These are phyloP conservation scores for Rallus limicola DNA, from an alignment of 2,113 vertebrate genomes.

Conservation along the genomic window DNA sequence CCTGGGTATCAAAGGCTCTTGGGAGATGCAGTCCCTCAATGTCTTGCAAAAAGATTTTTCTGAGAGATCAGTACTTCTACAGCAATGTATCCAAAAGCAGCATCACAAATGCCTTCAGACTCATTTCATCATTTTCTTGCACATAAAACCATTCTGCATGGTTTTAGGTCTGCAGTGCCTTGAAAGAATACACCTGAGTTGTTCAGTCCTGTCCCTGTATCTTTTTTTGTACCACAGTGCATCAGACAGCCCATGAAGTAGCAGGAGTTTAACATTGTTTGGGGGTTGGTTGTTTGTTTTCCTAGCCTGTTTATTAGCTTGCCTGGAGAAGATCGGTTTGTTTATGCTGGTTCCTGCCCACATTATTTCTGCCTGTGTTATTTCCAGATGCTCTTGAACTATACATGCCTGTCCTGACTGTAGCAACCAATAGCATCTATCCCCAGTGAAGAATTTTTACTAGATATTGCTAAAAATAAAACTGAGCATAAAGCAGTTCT, in stretches of 20 bases:
- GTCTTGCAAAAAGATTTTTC: background rate
- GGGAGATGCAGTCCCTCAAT: background rate
- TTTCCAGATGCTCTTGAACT: background rate
- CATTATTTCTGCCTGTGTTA: background rate
- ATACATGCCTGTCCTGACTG: background rate
- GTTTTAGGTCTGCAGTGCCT: background rate
- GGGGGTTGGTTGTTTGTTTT: background rate
- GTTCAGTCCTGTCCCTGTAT: background rate
- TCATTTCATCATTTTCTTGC: background rate
- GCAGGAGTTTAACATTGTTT: background rate
- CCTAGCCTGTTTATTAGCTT: background rate
- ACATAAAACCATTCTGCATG: background rate
- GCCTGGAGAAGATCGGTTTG: background rate
- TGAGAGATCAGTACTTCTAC: background rate
- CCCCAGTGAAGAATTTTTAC: background rate
- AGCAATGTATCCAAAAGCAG: background rate
- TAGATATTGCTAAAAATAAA: background rate
- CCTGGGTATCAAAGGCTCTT: background rate
- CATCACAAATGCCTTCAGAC: background rate
- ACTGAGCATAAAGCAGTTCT: background rate
- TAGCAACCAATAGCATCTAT: background rate
- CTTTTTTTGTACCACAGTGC: background rate
- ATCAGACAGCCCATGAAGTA: background rate
- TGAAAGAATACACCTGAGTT: background rate
- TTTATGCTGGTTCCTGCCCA: background rate